A percentile compares a stretch with the other conserved stretches of the same genome.
Conservation (phyloP, 35 echinoderm and acorn worm genomes). For the Amphiura filiformis region DNA sequence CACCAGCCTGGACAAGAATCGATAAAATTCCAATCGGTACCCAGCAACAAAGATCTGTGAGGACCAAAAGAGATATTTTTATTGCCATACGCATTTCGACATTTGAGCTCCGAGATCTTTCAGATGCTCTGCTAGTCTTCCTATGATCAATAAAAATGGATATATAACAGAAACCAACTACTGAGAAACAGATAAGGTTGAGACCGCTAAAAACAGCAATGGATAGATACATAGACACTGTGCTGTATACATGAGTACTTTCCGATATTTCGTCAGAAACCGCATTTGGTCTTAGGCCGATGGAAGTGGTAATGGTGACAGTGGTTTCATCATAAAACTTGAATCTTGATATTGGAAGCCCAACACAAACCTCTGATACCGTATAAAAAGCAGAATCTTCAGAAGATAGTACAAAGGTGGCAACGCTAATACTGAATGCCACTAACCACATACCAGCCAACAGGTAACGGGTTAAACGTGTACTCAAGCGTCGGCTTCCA, state of each 20-base stretch:
- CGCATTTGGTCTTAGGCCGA: background rate
- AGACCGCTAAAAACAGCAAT: background rate
- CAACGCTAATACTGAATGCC: background rate
- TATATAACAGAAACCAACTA: too few species aligned
- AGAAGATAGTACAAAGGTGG: background rate
- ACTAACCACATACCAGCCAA: background rate
- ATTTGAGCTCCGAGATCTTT: background rate
- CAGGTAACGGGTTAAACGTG: background rate
- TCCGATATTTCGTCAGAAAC: background rate
- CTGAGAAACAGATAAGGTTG: background rate
- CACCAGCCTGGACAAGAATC: background rate
- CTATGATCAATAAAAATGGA: background rate
- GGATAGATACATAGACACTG: background rate
- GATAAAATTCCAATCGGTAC: background rate
- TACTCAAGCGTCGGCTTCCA: background rate
- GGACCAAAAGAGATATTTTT: background rate
- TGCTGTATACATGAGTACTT: background rate
- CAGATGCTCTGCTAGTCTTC: background rate
- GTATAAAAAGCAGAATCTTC: background rate
- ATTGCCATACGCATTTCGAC: background rate
- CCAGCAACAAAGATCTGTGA: background rate
- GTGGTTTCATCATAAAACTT: too few species aligned
- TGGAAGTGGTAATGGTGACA: background rate
- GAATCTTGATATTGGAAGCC: background rate
- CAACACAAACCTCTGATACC: background rate